Conservation (phyloP, 2,797 vertebrate genomes). For the Parauchenoglanis punctatus region DNA sequence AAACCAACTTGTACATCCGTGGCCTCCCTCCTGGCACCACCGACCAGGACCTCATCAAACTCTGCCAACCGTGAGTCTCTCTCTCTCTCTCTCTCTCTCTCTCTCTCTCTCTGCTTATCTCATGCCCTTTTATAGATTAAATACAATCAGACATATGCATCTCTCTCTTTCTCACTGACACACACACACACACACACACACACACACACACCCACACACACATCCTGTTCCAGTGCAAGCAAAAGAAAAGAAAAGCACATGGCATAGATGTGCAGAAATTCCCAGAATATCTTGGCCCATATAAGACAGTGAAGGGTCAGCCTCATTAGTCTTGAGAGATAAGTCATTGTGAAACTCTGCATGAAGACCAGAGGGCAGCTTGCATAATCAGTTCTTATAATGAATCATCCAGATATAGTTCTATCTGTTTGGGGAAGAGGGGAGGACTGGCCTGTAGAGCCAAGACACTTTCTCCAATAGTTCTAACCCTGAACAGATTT, state of each 20-base stretch:
- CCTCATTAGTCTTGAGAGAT: constrained; percentile 53
- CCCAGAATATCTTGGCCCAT: constrained; percentile 46
- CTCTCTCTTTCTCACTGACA: neutral
- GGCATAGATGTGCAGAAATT: constrained; percentile 39
- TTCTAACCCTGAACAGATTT: constrained; percentile 39
- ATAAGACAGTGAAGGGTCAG: constrained; percentile 50
- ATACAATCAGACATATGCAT: neutral
- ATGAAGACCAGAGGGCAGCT: constrained; percentile 57
- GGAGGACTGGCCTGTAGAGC: constrained; percentile 41
- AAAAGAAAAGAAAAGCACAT: constrained; percentile 31
- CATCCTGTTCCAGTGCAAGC: constrained; percentile 13
- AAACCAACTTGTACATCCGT: constrained; percentile 99
- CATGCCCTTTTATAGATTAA: constrained; percentile 42
- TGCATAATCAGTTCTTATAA: constrained; percentile 56
- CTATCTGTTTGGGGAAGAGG: neutral
- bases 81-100: constrained; percentile 44
- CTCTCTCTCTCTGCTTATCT: constrained; percentile 32
- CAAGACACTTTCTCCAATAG: constrained; percentile 41
- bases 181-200: constrained; percentile 25
- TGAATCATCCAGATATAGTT: constrained; percentile 58
- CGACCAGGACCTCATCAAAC: constrained; percentile 99
- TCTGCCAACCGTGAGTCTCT: constrained; percentile 96
- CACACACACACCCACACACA: constrained; percentile 8
- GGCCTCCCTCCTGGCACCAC: constrained; percentile 97
- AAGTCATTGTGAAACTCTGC: constrained; percentile 57